Evolutionary conservation across 2,888 invertebrate genomes (phyloP), one percentile per base, ranked within the genome.

Genomic region (Hypselothyrea guttata): DNA sequence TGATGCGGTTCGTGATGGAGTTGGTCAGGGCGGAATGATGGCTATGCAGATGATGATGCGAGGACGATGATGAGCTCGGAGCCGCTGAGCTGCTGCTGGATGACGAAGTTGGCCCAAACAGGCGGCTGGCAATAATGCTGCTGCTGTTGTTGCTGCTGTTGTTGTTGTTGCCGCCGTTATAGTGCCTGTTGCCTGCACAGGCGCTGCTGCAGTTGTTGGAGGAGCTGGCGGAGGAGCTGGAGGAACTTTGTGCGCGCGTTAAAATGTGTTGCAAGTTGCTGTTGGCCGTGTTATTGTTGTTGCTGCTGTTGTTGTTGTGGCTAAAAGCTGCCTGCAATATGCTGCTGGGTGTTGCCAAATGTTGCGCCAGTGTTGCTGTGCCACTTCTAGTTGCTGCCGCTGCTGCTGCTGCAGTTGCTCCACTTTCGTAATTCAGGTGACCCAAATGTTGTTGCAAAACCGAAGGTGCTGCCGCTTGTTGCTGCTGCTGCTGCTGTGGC

Each of bases 391-490:
- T 42, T 56, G 65, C 52, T 49, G 67, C 51, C 41, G 75, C 65
- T 71, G 53, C 56, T 55, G 74, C 66, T 53, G 74, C 63, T 75
- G 73, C 69, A 71, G 78, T 65, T 66, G 83, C 71, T 77, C 79
- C 84, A 82, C 87, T 83, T 85, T 84, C 87, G 70, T 75, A 88
- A 87, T 87, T 86, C 69, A 87, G 87, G 83, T 89, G 89, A 85
- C 89, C 88, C 83, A 89, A 88, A 88, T 88, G 89, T 68, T 87
- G 87, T 78, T 87, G 87, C 83, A 87, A 86, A 71, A 88, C 88
- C 65, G 87, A 81, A 71, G 86, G 71, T 75, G 65, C 68, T 42
- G 62, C 59, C 57, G 67, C 60, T 59, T 64, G 71, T 35, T 58
- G 68, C 42, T 60, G 74, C 35, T 63, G 75, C 38, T 52, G 69